Percentiles rank a stretch among this genome's conserved stretches.
These are phyloP conservation scores for Rhea pennata DNA, from an alignment of 2,113 vertebrate species.

Conservation along the genomic window DNA sequence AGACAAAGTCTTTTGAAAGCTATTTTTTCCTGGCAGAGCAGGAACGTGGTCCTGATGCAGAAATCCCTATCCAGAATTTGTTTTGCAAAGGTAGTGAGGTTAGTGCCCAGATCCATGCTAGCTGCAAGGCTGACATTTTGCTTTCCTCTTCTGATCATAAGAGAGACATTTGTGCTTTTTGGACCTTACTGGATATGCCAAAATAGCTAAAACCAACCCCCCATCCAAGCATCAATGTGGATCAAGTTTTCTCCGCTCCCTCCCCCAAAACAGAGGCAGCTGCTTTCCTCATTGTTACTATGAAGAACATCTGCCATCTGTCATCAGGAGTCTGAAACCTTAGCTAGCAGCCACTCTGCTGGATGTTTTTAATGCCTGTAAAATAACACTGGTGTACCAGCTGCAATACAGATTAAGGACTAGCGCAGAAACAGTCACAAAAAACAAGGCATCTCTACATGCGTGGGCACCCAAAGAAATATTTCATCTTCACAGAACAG, in stretches of 20 bases:
- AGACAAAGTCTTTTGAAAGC: background rate
- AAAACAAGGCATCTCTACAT: background rate
- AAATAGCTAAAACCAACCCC: background rate
- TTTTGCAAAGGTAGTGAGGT: background rate
- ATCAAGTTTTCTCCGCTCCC: background rate
- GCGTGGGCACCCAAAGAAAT: slow-evolving; percentile 10
- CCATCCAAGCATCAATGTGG: background rate
- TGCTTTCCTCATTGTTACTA: slow-evolving; percentile 35
- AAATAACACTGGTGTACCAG: slow-evolving; percentile 39
- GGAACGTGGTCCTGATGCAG: background rate
- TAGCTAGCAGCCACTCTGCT: slow-evolving; percentile 19
- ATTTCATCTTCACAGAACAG: background rate
- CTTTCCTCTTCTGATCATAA: background rate
- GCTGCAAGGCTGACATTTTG: background rate
- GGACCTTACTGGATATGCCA: background rate
- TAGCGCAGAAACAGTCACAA: background rate
- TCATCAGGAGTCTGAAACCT: slow-evolving; percentile 27
- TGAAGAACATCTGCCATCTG: slow-evolving; percentile 45
- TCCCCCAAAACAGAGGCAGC: slow-evolving; percentile 35
- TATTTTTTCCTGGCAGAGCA: background rate
- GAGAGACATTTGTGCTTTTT: background rate
- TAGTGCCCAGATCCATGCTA: background rate
- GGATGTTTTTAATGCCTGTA: slow-evolving; percentile 49
- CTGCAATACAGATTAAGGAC: slow-evolving; percentile 30
- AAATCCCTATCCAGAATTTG: background rate